Percentiles rank a stretch among this genome's conserved stretches.
phyloP scores from a whole-genome alignment of 2,888 invertebrate species.

The Ophion obscuratus region DNA sequence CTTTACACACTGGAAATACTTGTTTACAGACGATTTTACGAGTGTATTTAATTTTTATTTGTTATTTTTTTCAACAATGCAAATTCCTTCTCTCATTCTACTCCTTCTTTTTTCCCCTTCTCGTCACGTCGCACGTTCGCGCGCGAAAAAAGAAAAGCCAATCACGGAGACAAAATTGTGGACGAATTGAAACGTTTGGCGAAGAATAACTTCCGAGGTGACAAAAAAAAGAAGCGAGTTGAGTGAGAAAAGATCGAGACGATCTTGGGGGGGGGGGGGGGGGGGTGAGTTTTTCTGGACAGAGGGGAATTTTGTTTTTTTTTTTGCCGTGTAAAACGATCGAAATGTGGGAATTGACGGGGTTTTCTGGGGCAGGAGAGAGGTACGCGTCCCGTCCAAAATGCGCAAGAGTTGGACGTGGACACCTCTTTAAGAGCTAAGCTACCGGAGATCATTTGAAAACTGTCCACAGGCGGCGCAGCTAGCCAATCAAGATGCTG shows the following conservation, averaged over 20 bases:
- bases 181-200: neutral
- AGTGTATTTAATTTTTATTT: conserved; percentile 42
- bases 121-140: conserved; percentile 3
- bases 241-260: neutral
- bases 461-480: conserved; percentile 84
- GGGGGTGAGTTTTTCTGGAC: conserved; percentile 32
- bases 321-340: conserved; percentile 14
- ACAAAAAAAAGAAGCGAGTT: conserved; percentile 13
- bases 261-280: neutral
- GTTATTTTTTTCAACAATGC: neutral
- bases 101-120: conserved; percentile 1
- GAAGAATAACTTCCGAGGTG: neutral
- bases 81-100: neutral
- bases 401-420: conserved; percentile 25
- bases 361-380: conserved; percentile 28
- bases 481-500: conserved; percentile 84
- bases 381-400: conserved; percentile 62
- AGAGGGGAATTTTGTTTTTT: conserved; percentile 40
- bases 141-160: neutral
- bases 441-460: conserved; percentile 84
- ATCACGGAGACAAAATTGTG: conserved; percentile 24
- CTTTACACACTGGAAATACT: conserved; percentile 81
- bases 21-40: conserved; percentile 75
- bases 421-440: conserved; percentile 82
- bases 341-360: conserved; percentile 38